These are phyloP conservation scores for Nineta flava DNA, from an alignment of 2,888 invertebrate genomes.

Conservation along the genomic window DNA sequence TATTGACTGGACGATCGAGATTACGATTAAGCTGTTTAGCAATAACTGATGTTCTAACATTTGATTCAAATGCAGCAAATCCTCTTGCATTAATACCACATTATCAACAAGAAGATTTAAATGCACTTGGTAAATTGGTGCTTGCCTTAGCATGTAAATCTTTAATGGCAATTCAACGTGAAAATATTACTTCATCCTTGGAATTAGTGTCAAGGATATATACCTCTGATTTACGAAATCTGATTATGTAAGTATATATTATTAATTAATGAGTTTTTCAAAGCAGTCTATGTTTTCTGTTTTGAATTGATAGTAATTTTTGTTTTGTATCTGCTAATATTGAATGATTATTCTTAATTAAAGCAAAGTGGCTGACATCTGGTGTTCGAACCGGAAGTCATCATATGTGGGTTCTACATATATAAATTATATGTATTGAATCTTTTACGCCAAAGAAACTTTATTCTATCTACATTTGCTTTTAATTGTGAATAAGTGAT, in stretches of 20 bases:
- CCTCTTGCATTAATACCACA: conserved; percentile 49
- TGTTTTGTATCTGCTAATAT: too few relatives aligned
- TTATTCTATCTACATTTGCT: too few relatives aligned
- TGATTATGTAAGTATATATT: conserved; percentile 58
- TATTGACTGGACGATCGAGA: conserved; percentile 46
- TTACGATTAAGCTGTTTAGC: conserved; percentile 61
- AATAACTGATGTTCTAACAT: conserved; percentile 64
- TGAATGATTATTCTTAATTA: too few relatives aligned
- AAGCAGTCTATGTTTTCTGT: too few relatives aligned
- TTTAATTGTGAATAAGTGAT: too few relatives aligned
- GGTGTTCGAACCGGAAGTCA: too few relatives aligned
- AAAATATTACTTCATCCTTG: conserved; percentile 75
- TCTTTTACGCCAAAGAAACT: too few relatives aligned
- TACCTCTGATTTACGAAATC: conserved; percentile 85
- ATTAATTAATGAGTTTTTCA: neutral
- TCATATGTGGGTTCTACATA: too few relatives aligned
- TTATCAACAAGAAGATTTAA: conserved; percentile 80
- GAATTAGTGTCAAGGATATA: conserved; percentile 82
- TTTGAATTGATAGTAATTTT: too few relatives aligned
- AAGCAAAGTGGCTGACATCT: too few relatives aligned
- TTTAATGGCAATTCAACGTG: conserved; percentile 68
- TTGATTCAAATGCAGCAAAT: conserved; percentile 52
- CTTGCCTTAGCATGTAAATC: conserved; percentile 88
- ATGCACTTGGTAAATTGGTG: conserved; percentile 78
- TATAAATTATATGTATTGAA: too few relatives aligned